Evolutionary conservation across 2,113 vertebrate species (phyloP), one percentile per base, ranked within the genome.

Genomic region (Panurus biarmicus): DNA sequence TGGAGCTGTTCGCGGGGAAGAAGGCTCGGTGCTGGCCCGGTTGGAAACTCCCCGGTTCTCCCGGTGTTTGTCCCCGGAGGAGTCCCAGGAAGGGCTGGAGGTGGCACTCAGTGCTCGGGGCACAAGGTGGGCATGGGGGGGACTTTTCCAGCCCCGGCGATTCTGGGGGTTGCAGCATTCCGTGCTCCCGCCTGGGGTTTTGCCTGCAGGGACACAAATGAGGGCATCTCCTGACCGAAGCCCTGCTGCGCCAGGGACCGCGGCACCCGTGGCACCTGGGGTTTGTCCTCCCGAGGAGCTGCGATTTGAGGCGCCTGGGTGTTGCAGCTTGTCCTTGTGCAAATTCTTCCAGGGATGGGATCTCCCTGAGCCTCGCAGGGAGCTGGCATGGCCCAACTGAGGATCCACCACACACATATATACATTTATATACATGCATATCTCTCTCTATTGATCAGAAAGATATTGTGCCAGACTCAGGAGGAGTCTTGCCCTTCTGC

Each of bases 11-110:
- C 38, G 58, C 0, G 23, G 38, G 20, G 12, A 67, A 29, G n/a
- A 54, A 57, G 17, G 25, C 10, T 80, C 33, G 12, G 2, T 50
- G 66, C 65, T 70, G 31, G n/a, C 72, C 12, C 19, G 8, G 60
- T 11, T 33, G 73, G 25, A 22, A 3, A 1, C 77, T 56, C n/a
- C 25, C 11, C 0, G 24, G 2, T 7, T 58, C n/a, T 47, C 19
- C 44, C 78, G 50, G 14, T 5, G 2, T 61, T 36, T 83, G 18
- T 13, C 47, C 79, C 56, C 36, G 56, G 16, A 61, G 36, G 45
- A 28, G 53, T 6, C n/a, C 51, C 11, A 11, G 28, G 22, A 80
- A 38, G 1, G n/a, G 2, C 62, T 38, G 33, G 50, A 47, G 0
- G 12, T 31, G 64, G 54, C 44, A 29, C 54, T n/a, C 35, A 7